Evolutionary conservation across 2,797 vertebrate species (phyloP).

Genomic region (Kryptopterus vitreolus): DNA sequence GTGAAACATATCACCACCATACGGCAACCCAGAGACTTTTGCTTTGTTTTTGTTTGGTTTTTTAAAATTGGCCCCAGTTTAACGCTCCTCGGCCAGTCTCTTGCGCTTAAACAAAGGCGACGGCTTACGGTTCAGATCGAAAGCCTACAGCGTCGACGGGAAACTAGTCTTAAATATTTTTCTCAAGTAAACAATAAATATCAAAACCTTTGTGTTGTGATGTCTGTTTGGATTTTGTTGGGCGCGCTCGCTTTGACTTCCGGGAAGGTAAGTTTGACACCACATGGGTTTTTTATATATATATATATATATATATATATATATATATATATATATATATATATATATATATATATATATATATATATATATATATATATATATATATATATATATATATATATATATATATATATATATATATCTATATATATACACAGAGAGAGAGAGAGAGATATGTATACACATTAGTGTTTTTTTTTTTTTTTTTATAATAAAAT

Average conservation of each 20-base stretch:
- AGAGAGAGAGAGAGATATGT: too few species aligned
- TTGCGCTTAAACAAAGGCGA: slow-evolving; percentile 79
- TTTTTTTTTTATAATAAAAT: too few species aligned
- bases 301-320: too few species aligned
- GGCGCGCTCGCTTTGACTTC: too few species aligned
- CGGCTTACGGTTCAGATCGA: slow-evolving; percentile 54
- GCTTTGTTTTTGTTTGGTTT: slow-evolving; percentile 45
- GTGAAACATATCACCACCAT: slow-evolving; percentile 63
- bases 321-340: too few species aligned
- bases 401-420: too few species aligned
- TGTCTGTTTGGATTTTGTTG: slow-evolving; percentile 32
- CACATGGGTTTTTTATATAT: neutral
- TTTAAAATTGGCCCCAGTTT: slow-evolving; percentile 83
- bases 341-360: too few species aligned
- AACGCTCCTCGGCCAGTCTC: slow-evolving; percentile 72
- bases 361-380: too few species aligned
- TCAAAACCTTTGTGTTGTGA: slow-evolving; percentile 69
- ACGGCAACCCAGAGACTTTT: slow-evolving; percentile 75
- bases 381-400: too few species aligned
- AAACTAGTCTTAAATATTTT: slow-evolving; percentile 78
- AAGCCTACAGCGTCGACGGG: slow-evolving; percentile 66
- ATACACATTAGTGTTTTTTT: too few species aligned
- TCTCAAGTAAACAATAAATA: slow-evolving; percentile 75
- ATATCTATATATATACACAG: too few species aligned
- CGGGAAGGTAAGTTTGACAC: neutral